Evolutionary conservation across 2,797 vertebrate species (phyloP), one percentile per base, ranked within the genome.

Genomic region (Amniataba percoides): DNA sequence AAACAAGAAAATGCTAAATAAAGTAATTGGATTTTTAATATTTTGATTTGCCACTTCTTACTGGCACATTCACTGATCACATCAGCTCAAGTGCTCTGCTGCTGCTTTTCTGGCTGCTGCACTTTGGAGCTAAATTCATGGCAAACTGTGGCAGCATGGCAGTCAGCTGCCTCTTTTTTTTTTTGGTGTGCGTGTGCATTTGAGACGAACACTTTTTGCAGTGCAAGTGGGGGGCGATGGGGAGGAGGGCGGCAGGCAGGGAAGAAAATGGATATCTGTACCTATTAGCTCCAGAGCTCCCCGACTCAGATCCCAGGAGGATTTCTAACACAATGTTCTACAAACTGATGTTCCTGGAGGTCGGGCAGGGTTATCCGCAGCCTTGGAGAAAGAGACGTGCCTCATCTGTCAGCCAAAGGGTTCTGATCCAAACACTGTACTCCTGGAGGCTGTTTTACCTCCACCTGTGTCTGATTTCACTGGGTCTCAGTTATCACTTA

Each of bases 221-320:
- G 91, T 74, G 91, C 72, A 52, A 55, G 43, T 76, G 56, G 46
- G 71, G 68, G 70, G 76, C 49, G n/a, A n/a, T n/a, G 78, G 90
- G 88, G 84, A 83, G 78, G 84, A 81, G 78, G 83, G 81, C 68
- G 70, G 70, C 86, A 83, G 74, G 87, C 85, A 81, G 79, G 75
- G 74, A 77, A 88, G 83, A 93, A 93, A 94, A 95, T 91, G 90
- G 91, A 93, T 94, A 92, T 94, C 88, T 93, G 92, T 93, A 93
- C 86, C 90, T 91, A 93, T 94, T 93, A 93, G 92, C 87, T 88
- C 84, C 77, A 76, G 86, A 91, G 89, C 87, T 92, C 89, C 51
- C 86, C 23, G 74, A 79, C 91, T 91, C 79, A 52, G 77, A 82
- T 93, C 92, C 91, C 87, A 25, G 64, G 90, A 89, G 92, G 64